Conservation (phyloP, 2,888 invertebrate species). For the Micoletzkya japonica region DNA sequence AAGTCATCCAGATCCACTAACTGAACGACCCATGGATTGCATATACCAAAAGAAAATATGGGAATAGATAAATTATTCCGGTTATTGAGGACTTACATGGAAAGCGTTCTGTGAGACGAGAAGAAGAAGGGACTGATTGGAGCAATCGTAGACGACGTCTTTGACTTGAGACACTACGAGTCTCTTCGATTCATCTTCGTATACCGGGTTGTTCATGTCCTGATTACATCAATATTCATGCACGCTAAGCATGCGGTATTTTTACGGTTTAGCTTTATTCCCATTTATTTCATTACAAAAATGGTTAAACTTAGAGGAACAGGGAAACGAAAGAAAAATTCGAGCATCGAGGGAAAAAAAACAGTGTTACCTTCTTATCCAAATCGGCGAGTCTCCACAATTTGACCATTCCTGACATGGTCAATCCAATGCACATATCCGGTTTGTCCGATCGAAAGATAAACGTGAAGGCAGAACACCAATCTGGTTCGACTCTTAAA, state of each 20-base stretch:
- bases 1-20: slow-evolving; percentile 87
- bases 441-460: slow-evolving; percentile 65
- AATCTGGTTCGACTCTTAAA: slow-evolving; percentile 93
- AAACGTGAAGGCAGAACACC: slow-evolving; percentile 94
- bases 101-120: slow-evolving; percentile 95
- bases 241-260: no score
- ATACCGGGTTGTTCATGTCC: slow-evolving; percentile 68
- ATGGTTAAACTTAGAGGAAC: slow-evolving; percentile 26
- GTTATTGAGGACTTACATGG: slow-evolving; percentile 73
- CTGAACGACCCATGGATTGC: slow-evolving; percentile 66
- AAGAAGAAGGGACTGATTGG: slow-evolving; percentile 90
- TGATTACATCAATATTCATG: slow-evolving; percentile 25
- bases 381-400: slow-evolving; percentile 61
- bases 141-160: slow-evolving; percentile 61
- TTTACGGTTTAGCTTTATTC: no score
- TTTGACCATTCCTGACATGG: slow-evolving; percentile 61
- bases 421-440: slow-evolving; percentile 57
- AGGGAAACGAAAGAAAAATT: slow-evolving; percentile 1
- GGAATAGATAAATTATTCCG: background rate
- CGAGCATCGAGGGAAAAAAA: no score
- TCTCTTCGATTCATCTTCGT: slow-evolving; percentile 95
- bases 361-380: slow-evolving; percentile 53
- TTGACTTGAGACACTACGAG: slow-evolving; percentile 77
- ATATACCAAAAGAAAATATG: background rate
- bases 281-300: background rate